These are phyloP conservation scores for Tenebrio molitor DNA, from an alignment of 1,140 invertebrate genomes.

Conservation along the genomic window DNA sequence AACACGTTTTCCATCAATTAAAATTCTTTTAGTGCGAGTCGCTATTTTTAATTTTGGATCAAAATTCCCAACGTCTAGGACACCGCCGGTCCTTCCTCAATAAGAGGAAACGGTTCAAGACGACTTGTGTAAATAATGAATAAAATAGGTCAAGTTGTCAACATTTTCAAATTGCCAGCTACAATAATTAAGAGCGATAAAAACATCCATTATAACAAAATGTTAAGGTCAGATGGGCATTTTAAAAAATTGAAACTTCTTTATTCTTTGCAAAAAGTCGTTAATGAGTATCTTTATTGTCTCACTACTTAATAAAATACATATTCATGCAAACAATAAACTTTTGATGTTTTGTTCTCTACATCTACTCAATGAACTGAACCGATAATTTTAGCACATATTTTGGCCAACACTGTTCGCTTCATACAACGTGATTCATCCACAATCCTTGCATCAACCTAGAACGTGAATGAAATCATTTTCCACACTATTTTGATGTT, in stretches of 20 bases:
- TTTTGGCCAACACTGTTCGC: conserved; percentile 17
- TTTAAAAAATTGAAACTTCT: too few species aligned
- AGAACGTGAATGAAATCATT: conserved; percentile 19
- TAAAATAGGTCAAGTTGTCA: conserved; percentile 30
- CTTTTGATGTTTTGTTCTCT: not conserved
- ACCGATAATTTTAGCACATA: conserved; percentile 19
- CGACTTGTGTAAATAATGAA: not conserved
- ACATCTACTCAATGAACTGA: conserved; percentile 12
- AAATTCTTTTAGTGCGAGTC: conserved; percentile 3
- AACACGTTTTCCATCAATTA: conserved; percentile 17
- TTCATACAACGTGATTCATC: conserved; percentile 11
- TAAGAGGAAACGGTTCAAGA: conserved; percentile 11
- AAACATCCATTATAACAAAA: too few species aligned
- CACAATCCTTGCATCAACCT: not conserved
- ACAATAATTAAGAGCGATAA: too few species aligned
- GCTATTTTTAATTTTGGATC: conserved; percentile 16
- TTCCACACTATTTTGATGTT: not conserved
- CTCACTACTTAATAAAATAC: too few species aligned
- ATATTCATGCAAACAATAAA: conserved; percentile 7
- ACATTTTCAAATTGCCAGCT: too few species aligned
- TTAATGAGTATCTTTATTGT: too few species aligned
- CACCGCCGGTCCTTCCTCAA: conserved; percentile 11
- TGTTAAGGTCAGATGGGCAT: too few species aligned
- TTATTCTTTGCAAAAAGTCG: too few species aligned
- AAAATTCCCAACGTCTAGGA: conserved; percentile 18